Conservation (phyloP, 2,888 invertebrate species). For the Callyntrura guangdongensis region DNA sequence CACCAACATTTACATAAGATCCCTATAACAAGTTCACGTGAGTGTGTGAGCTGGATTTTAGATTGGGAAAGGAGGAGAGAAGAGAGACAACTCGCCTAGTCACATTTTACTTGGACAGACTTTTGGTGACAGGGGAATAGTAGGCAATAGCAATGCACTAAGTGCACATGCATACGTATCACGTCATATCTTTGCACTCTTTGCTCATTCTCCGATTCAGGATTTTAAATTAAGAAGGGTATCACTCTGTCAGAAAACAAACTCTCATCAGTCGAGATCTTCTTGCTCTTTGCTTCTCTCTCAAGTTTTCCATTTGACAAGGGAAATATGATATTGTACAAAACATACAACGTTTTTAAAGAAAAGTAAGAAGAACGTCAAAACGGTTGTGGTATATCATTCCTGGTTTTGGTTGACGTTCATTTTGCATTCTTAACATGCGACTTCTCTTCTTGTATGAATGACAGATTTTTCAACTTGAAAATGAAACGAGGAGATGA, state of each 20-base stretch:
- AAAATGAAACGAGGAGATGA: background rate
- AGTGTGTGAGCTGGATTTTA: slow-evolving; percentile 69
- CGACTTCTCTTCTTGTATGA: slow-evolving; percentile 3
- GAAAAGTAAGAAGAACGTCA: slow-evolving; percentile 10
- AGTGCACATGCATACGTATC: slow-evolving; percentile 14
- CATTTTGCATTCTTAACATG: slow-evolving; percentile 71
- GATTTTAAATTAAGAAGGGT: slow-evolving; percentile 69
- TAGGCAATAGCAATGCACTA: too few species aligned
- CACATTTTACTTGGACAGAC: background rate
- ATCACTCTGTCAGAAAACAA: slow-evolving; percentile 22
- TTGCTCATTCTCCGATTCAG: background rate
- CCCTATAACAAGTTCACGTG: slow-evolving; percentile 74
- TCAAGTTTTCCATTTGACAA: slow-evolving; percentile 25
- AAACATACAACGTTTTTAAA: background rate
- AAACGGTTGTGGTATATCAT: background rate
- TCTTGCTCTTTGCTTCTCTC: slow-evolving; percentile 33
- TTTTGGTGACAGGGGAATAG: background rate
- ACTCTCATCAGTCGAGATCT: slow-evolving; percentile 47
- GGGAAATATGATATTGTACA: slow-evolving; percentile 6
- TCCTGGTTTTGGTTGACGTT: slow-evolving; percentile 3
- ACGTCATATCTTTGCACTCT: slow-evolving; percentile 46
- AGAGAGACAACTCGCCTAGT: background rate
- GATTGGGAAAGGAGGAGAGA: slow-evolving; percentile 42
- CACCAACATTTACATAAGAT: slow-evolving; percentile 72
- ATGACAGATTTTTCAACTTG: slow-evolving; percentile 35